Conservation (phyloP, 2,888 invertebrate species). For the Nomada fucata region DNA sequence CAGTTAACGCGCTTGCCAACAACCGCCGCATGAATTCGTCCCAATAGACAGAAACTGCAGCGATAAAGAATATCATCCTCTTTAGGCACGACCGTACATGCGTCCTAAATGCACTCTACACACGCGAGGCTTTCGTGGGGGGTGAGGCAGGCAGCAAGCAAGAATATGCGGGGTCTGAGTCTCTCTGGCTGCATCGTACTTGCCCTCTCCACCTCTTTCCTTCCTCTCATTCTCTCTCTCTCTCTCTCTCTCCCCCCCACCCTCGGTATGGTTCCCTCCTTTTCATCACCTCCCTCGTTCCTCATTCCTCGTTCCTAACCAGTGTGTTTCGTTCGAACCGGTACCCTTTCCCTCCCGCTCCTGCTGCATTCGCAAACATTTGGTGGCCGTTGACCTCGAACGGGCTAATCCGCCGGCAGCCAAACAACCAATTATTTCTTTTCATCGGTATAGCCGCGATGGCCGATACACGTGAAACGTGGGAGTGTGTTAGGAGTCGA, state of each 20-base stretch:
- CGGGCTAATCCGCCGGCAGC: constrained; percentile 80
- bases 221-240: constrained; percentile 4
- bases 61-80: constrained; percentile 75
- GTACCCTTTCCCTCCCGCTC: constrained; percentile 61
- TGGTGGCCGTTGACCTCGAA: constrained; percentile 82
- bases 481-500: constrained; percentile 58
- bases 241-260: constrained; percentile 36
- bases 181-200: constrained; percentile 49
- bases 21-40: constrained; percentile 70
- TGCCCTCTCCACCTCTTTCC: constrained; percentile 35
- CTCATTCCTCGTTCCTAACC: constrained; percentile 56
- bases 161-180: constrained; percentile 62
- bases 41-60: constrained; percentile 70
- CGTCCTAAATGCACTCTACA: constrained; percentile 79
- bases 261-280: constrained; percentile 31
- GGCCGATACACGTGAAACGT: constrained; percentile 61
- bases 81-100: constrained; percentile 65
- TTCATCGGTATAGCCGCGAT: constrained; percentile 58
- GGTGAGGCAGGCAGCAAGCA: constrained; percentile 45
- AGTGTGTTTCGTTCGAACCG: constrained; percentile 61
- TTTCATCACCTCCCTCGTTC: constrained; percentile 51
- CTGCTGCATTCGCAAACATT: constrained; percentile 81
- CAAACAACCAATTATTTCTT: constrained; percentile 80
- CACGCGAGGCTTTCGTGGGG: constrained; percentile 77
- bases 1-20: constrained; percentile 64